Evolutionary conservation across 1,140 invertebrate genomes (phyloP), one percentile per base, ranked within the genome.

Genomic region (Ostrea edulis): DNA sequence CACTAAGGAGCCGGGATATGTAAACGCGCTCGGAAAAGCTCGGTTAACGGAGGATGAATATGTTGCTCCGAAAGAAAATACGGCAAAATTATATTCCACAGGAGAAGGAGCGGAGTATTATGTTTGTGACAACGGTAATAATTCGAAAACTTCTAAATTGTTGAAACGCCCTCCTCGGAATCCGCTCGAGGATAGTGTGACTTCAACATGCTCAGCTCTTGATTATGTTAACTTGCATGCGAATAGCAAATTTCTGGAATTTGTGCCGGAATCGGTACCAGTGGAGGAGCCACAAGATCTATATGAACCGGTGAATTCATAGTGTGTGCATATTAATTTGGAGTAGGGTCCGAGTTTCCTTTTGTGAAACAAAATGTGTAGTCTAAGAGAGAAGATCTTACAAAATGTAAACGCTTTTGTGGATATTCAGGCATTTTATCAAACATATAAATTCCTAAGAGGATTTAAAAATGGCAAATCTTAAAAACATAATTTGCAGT

Each of bases 211-310:
- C 25, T 71, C 68, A 12, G 68, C 68, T 14, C 14, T 71, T 2
- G 68, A 71, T 17, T 71, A 71, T 71, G 68, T 71, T 8, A 71
- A 71, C 29, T 35, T 71, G 68, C 25, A 35, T 25, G 14, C 22
- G 12, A 29, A 25, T 2, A 29, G 25, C 12, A 71, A 29, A 71
- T 71, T 35, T 14, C 25, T 71, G 2, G 68, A 71, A 29, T 25
- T 71, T 25, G 68, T 71, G 7, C 68, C 68, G 5, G 68, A 71
- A 71, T 35, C 25, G 12, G 29, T 8, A 71, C 68, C 68, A 29
- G 68, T 71, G 12, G 68, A 71, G 11, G 68, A 71, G 12, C 68
- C 68, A 1, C 68, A 71, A 71, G 68, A 71, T 71, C 35, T 71
- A 14, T 71, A 71, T 11, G 68, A 71, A 71, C 68, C 68, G 29